Percentiles rank a stretch among this genome's conserved stretches.
phyloP scores from a whole-genome alignment of 2,888 invertebrate species.

The Standfussiana lucernea region DNA sequence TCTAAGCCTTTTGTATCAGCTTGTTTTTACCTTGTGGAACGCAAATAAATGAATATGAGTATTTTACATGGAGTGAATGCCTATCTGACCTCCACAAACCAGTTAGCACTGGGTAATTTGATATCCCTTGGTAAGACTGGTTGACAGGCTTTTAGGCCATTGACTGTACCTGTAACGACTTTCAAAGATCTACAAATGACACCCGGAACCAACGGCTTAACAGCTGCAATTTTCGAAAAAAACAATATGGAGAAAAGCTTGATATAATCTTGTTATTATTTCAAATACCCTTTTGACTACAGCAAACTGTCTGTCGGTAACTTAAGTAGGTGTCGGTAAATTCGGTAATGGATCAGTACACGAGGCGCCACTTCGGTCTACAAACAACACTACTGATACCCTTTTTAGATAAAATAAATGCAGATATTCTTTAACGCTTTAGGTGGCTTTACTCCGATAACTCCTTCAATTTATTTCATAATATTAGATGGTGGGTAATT shows the following conservation, averaged over 20 bases:
- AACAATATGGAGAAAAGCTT: not conserved
- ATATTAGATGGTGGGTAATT: not conserved
- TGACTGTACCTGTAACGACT: not conserved
- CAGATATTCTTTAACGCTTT: slow-evolving; percentile 10
- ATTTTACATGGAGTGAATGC: not conserved
- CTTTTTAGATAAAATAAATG: slow-evolving; percentile 40
- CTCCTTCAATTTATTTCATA: not conserved
- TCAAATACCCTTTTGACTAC: slow-evolving; percentile 14
- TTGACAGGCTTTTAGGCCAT: too few relatives aligned
- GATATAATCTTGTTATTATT: slow-evolving; percentile 10
- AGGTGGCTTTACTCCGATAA: not conserved
- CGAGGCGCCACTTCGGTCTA: slow-evolving; percentile 56
- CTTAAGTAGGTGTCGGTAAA: slow-evolving; percentile 44
- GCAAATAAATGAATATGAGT: too few relatives aligned
- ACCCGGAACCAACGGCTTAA: not conserved
- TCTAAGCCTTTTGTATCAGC: too few relatives aligned
- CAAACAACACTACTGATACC: slow-evolving; percentile 59
- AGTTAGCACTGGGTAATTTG: too few relatives aligned
- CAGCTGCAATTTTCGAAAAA: not conserved
- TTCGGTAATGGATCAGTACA: slow-evolving; percentile 65
- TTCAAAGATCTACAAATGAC: not conserved
- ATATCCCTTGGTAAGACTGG: too few relatives aligned
- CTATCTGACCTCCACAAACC: too few relatives aligned
- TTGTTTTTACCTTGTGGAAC: too few relatives aligned
- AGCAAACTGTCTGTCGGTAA: slow-evolving; percentile 34